Evolutionary conservation across 2,888 invertebrate species (phyloP), one percentile per base, ranked within the genome.

Genomic region (Acrocyrtus sp.): DNA sequence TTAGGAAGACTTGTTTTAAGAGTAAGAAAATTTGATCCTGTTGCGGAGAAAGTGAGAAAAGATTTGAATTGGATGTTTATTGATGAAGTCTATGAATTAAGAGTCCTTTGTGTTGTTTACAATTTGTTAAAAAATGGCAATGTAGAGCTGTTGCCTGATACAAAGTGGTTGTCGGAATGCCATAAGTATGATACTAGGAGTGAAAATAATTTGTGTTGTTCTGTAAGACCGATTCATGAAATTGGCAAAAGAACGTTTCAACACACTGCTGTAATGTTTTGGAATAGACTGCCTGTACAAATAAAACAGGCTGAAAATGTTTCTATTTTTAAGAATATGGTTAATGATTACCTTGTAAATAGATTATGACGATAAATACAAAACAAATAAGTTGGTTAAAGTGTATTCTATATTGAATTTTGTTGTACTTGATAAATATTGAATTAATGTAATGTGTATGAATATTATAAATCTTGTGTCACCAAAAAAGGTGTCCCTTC

Each of bases 21-120:
- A 2, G 50, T 50, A 2, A 50, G 50, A 50, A 50, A 50, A 24
- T 50, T 24, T 24, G 50, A 50, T 3, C 12, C 12, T 1, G 5
- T 50, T 15, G 50, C 50, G 10, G 19, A 22, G 3, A 22, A 12
- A 6, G 26, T 50, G 12, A 12, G n/a, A 2, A 15, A 12, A 3
- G 50, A 50, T 3, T 50, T 22, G n/a, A 50, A 50, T 12, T 50
- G 50, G 50, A 26, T 22, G 17, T 50, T 50, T 50, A 8, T 26
- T 2, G 26, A 50, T 15, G 24, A 50, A 21, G 12, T 50, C 24
- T 50, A 50, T 24, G 50, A 50, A 6, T 50, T 15, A 26, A 47
- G 47, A 19, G 3, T 19, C 10, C 12, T 47, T 3, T n/a, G 47
- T 19, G 22, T 19, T 3, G 6, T 47, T 19, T 47, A 8, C 22